These are phyloP conservation scores for Tethea ocularis DNA, from an alignment of 2,888 invertebrate species.

Conservation along the genomic window DNA sequence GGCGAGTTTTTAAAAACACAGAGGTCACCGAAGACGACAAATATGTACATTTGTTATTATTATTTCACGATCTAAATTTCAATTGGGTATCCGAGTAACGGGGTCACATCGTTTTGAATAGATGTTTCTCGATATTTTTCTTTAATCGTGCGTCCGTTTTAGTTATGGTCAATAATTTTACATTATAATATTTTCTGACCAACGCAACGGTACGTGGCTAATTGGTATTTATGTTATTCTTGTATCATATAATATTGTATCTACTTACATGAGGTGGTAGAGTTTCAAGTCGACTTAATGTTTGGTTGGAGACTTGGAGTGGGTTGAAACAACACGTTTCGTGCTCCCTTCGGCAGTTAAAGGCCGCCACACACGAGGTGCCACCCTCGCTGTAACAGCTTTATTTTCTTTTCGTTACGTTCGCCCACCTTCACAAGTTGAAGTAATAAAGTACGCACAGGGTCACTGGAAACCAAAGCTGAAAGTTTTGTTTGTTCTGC, in stretches of 20 bases:
- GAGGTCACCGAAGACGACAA: constrained; percentile 73
- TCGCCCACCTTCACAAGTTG: constrained; percentile 39
- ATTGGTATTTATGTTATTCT: constrained; percentile 50
- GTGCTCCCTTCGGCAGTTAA: constrained; percentile 42
- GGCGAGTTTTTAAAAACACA: constrained; percentile 54
- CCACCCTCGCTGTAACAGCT: constrained; percentile 46
- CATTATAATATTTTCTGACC: constrained; percentile 27
- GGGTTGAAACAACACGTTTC: constrained; percentile 53
- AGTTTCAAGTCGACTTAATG: constrained; percentile 24
- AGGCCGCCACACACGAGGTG: constrained; percentile 53
- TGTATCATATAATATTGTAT: constrained; percentile 37
- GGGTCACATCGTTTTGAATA: constrained; percentile 74
- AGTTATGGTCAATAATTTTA: constrained; percentile 38
- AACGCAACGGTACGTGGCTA: constrained; percentile 47
- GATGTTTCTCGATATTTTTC: constrained; percentile 65
- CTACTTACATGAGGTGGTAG: constrained; percentile 23
- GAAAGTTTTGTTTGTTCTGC: constrained; percentile 39
- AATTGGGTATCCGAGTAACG: constrained; percentile 73
- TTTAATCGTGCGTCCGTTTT: constrained; percentile 50
- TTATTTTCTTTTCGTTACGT: constrained; percentile 53
- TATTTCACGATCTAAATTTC: constrained; percentile 76
- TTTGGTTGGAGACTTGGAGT: constrained; percentile 41
- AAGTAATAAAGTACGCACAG: constrained; percentile 41
- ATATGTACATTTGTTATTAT: constrained; percentile 75
- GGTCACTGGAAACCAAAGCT: constrained; percentile 33